A percentile compares a stretch with the other conserved stretches of the same genome.
These are phyloP conservation scores for Amiota mariae DNA, from an alignment of 2,888 invertebrate genomes.

Conservation along the genomic window DNA sequence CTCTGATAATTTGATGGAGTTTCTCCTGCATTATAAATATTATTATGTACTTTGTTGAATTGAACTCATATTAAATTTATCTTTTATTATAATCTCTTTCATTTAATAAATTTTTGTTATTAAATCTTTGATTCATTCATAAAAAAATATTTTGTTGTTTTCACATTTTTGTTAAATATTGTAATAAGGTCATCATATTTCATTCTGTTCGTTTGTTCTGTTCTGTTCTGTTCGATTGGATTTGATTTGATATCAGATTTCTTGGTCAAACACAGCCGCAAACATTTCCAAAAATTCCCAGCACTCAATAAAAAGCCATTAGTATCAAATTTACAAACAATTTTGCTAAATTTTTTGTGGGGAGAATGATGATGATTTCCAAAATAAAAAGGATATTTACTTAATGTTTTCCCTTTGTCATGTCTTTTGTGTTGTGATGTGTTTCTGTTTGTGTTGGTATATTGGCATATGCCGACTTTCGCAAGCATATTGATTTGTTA, in stretches of 20 bases:
- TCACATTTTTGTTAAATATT: no score
- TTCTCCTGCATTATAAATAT: no score
- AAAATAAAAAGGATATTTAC: conserved; percentile 19
- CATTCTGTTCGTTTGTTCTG: no score
- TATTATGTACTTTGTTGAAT: no score
- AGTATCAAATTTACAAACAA: conserved; percentile 39
- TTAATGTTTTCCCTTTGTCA: not conserved
- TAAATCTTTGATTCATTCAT: no score
- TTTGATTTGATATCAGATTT: conserved; percentile 20
- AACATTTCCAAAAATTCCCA: conserved; percentile 64
- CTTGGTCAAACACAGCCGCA: conserved; percentile 54
- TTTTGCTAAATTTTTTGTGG: no score
- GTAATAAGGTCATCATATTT: no score
- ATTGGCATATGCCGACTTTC: conserved; percentile 57
- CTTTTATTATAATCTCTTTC: no score
- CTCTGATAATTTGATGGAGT: no score
- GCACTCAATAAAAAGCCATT: conserved; percentile 66
- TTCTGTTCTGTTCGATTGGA: not conserved
- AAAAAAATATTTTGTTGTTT: no score
- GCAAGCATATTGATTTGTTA: conserved; percentile 36
- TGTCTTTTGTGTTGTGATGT: not conserved
- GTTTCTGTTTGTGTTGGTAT: not conserved
- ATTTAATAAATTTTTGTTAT: no score
- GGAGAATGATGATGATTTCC: not conserved
- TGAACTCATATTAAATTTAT: no score